Conservation (phyloP, 2,113 vertebrate species). For the Nestor notabilis region DNA sequence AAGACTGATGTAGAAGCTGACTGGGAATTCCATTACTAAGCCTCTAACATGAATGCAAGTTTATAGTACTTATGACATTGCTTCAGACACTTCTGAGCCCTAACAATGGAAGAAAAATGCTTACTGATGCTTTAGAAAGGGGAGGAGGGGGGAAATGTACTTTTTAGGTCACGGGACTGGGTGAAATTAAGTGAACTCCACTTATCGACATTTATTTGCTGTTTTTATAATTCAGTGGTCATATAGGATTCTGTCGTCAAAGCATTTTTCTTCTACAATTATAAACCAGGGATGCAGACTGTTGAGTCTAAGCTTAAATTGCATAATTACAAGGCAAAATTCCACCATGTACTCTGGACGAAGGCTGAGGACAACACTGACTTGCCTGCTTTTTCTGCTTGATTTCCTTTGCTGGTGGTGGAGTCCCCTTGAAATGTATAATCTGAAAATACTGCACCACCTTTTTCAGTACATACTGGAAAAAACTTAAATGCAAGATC, state of each 20-base stretch:
- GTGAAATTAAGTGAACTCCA: not conserved
- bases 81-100: not conserved
- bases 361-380: not conserved
- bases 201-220: not conserved
- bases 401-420: not conserved
- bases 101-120: not conserved
- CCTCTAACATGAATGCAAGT: not conserved
- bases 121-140: not conserved
- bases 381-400: not conserved
- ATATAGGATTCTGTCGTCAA: not conserved
- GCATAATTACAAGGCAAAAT: not conserved
- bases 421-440: not conserved
- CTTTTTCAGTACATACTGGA: not conserved
- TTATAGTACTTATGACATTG: not conserved
- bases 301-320: not conserved
- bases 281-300: not conserved
- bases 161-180: not conserved
- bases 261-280: not conserved
- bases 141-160: no score
- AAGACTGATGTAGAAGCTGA: not conserved
- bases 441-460: not conserved
- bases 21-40: not conserved
- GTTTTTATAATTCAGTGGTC: not conserved
- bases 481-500: not conserved
- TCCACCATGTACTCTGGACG: not conserved